Evolutionary conservation across 2,113 vertebrate genomes (phyloP), one percentile per base, ranked within the genome.

Genomic region (Zosterops pallidus): DNA sequence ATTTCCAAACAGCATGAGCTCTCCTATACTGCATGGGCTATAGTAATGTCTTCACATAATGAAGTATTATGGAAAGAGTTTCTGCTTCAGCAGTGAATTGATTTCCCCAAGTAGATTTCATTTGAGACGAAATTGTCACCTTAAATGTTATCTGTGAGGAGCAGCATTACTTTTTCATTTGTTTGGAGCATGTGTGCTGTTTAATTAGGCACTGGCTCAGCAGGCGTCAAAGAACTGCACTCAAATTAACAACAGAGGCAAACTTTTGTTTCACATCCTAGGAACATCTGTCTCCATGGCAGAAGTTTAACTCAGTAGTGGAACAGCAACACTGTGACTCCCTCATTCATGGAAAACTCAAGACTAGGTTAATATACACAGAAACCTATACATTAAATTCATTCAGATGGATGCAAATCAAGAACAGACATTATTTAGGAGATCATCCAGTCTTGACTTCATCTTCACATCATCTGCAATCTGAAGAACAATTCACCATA

Each of bases 101-200:
- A 93, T 90, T 96, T 93, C 92, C 92, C 88, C 69, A 79, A 83
- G 90, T 24, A 91, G 64, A 85, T 56, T 80, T 93, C 60, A 60
- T 18, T 88, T 41, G 47, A 90, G 67, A 53, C 86, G 44, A 93
- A 96, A 83, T 60, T 4, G 46, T 88, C 80, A 89, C 83, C 78
- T 94, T 74, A 88, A 92, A 86, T n/a, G 63, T 77, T 95, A 90
- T 94, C 79, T 93, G 85, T 49, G 84, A 90, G 87, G 24, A 93
- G n/a, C 44, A 83, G 79, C 35, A 59, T 86, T 80, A 83, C 63
- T 77, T 83, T 64, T 75, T 81, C 72, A 41, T 80, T 92, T 81
- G 39, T 90, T 95, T 4, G 2, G 57, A 74, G 26, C 0, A 0
- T 49, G 47, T 60, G 7, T 64, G 53, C 52, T 50, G 50, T 90